Percentiles rank a stretch among this genome's conserved stretches.
Conservation (phyloP, 2,888 invertebrate species). For the Carpatolechia fugitivella region DNA sequence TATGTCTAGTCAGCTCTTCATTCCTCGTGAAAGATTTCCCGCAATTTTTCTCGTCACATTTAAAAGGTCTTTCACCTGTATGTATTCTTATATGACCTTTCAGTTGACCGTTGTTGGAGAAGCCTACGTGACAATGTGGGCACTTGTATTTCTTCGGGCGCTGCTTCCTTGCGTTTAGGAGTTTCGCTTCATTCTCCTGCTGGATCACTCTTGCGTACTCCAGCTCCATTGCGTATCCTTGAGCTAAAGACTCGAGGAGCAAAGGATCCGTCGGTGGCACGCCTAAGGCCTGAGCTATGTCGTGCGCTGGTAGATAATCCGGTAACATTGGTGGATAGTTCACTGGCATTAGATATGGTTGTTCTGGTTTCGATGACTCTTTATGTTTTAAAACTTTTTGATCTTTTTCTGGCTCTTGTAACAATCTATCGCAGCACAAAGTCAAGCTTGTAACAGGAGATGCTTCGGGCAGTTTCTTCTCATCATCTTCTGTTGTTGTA, state of each 20-base stretch:
- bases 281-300: constrained; percentile 69
- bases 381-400: neutral
- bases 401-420: constrained; percentile 43
- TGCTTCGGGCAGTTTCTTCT: constrained; percentile 32
- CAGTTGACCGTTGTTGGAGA: constrained; percentile 95
- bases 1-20: constrained; percentile 94
- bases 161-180: constrained; percentile 84
- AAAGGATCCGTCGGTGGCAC: constrained; percentile 69
- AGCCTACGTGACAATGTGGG: constrained; percentile 92
- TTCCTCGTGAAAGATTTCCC: constrained; percentile 95
- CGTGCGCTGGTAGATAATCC: constrained; percentile 61
- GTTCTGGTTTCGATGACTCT: constrained; percentile 1
- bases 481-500: constrained; percentile 70
- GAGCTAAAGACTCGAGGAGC: constrained; percentile 70
- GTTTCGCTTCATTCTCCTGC: constrained; percentile 85
- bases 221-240: constrained; percentile 81
- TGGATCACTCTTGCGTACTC: constrained; percentile 85
- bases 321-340: constrained; percentile 47
- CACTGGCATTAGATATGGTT: constrained; percentile 23
- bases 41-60: constrained; percentile 91
- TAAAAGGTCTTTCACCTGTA: constrained; percentile 93
- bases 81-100: constrained; percentile 95
- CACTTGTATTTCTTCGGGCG: constrained; percentile 95
- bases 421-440: constrained; percentile 60
- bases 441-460: constrained; percentile 64